Evolutionary conservation across 64 coral and sea anemone genomes (phyloP).

Genomic region (Orbicella faveolata): DNA sequence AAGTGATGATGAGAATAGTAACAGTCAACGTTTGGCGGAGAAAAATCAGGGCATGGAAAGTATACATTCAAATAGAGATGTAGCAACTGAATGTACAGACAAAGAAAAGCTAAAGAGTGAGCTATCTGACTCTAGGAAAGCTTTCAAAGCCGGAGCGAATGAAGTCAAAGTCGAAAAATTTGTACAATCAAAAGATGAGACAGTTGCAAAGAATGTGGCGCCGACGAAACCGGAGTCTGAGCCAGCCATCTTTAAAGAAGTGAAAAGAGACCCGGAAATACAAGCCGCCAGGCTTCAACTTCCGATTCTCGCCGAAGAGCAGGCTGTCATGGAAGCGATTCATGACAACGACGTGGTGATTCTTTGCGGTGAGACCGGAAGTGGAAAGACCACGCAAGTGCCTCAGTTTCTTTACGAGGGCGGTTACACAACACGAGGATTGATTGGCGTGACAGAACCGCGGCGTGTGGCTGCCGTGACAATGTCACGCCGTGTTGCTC

Average conservation of each 20-base stretch:
- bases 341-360: slow-evolving; percentile 91
- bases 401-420: slow-evolving; percentile 97
- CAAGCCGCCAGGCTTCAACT: slow-evolving; percentile 93
- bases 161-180: not conserved
- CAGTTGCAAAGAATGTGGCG: not conserved
- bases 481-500: slow-evolving; percentile 90
- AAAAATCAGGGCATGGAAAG: not conserved
- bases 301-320: slow-evolving; percentile 93
- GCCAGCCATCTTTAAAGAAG: slow-evolving; percentile 76
- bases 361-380: slow-evolving; percentile 95
- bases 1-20: slow-evolving; percentile 38
- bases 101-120: slow-evolving; percentile 7
- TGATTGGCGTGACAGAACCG: slow-evolving; percentile 94
- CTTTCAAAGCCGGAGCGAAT: not conserved
- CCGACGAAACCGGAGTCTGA: not conserved
- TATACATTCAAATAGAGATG: not conserved
- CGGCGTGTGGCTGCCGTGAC: slow-evolving; percentile 91
- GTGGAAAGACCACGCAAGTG: slow-evolving; percentile 98
- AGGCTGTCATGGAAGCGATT: slow-evolving; percentile 94
- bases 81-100: not conserved
- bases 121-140: not conserved
- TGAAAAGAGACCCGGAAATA: slow-evolving; percentile 76
- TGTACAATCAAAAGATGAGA: not conserved
- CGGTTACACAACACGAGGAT: slow-evolving; percentile 70
- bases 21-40: not conserved